Percentiles rank a stretch among this genome's conserved stretches.
Conservation (phyloP, 1,140 invertebrate genomes). For the Caenorhabditis tropicalis region DNA sequence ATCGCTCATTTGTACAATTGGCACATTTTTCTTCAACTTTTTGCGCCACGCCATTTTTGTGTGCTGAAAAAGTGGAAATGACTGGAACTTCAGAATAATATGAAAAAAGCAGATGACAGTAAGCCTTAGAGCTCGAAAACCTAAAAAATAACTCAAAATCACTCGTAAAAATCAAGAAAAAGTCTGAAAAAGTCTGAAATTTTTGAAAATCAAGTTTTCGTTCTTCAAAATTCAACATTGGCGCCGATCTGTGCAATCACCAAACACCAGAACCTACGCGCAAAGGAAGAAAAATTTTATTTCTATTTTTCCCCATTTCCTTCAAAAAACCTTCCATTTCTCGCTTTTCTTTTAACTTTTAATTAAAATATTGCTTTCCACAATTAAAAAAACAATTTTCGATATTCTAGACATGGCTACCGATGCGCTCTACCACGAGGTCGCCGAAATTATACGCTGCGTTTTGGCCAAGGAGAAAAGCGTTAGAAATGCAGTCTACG, state of each 20-base stretch:
- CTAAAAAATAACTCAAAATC: no score
- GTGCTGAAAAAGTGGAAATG: not conserved
- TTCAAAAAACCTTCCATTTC: not conserved
- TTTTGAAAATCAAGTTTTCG: not conserved
- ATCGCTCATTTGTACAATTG: slow-evolving; percentile 4
- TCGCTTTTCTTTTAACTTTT: not conserved
- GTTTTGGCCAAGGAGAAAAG: slow-evolving; percentile 46
- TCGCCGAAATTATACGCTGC: slow-evolving; percentile 46
- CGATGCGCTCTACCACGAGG: slow-evolving; percentile 38
- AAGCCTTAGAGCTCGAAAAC: no score
- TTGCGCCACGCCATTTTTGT: slow-evolving; percentile 17
- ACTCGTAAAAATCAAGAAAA: not conserved
- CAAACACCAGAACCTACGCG: not conserved
- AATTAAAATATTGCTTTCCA: slow-evolving; percentile 3
- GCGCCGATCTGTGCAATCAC: not conserved
- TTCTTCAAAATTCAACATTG: not conserved
- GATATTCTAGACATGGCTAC: slow-evolving; percentile 22
- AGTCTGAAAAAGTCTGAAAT: not conserved
- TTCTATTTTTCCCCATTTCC: not conserved
- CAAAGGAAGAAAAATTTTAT: not conserved
- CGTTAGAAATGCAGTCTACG: slow-evolving; percentile 44
- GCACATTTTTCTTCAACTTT: slow-evolving; percentile 8
- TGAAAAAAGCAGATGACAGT: no score
- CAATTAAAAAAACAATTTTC: not conserved
- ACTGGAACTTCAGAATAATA: no score